Conservation (phyloP, 2,888 invertebrate genomes). For the Philonicus albiceps region DNA sequence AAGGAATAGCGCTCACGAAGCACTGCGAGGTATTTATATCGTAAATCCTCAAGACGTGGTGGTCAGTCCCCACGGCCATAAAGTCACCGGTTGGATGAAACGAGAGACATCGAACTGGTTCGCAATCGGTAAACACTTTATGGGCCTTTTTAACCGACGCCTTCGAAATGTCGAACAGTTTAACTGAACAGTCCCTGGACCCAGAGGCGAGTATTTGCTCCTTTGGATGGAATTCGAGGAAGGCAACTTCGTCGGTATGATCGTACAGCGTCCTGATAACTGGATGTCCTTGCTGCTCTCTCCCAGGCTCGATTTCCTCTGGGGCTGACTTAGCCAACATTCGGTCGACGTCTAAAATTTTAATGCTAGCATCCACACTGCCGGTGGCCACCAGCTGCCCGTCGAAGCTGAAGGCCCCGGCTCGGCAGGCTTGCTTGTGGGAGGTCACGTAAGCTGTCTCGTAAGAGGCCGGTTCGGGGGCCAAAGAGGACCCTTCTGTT, state of each 20-base stretch:
- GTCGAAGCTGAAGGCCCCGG: constrained; percentile 94
- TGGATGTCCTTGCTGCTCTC: constrained; percentile 94
- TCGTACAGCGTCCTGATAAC: constrained; percentile 95
- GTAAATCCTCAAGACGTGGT: constrained; percentile 88
- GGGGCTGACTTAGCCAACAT: constrained; percentile 98
- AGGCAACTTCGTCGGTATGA: constrained; percentile 97
- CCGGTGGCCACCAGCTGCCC: constrained; percentile 97
- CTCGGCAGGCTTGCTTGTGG: constrained; percentile 94
- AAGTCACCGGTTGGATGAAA: constrained; percentile 97
- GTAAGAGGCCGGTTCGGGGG: constrained; percentile 96
- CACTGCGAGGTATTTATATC: constrained; percentile 96
- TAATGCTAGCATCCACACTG: constrained; percentile 97
- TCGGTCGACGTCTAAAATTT: constrained; percentile 98
- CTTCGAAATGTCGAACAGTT: constrained; percentile 97
- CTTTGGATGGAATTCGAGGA: constrained; percentile 94
- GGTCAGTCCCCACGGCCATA: constrained; percentile 91
- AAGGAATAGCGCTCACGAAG: constrained; percentile 90
- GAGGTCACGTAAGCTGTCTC: constrained; percentile 99
- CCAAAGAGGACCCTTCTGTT: constrained; percentile 90
- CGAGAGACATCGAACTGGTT: constrained; percentile 86
- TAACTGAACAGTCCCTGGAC: constrained; percentile 91
- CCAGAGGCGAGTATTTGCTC: constrained; percentile 96
- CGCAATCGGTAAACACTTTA: constrained; percentile 93
- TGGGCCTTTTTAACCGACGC: constrained; percentile 98
- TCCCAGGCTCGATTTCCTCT: constrained; percentile 81